phyloP scores from a whole-genome alignment of 2,888 invertebrate genomes.

The Chymomyza fuscimana region DNA sequence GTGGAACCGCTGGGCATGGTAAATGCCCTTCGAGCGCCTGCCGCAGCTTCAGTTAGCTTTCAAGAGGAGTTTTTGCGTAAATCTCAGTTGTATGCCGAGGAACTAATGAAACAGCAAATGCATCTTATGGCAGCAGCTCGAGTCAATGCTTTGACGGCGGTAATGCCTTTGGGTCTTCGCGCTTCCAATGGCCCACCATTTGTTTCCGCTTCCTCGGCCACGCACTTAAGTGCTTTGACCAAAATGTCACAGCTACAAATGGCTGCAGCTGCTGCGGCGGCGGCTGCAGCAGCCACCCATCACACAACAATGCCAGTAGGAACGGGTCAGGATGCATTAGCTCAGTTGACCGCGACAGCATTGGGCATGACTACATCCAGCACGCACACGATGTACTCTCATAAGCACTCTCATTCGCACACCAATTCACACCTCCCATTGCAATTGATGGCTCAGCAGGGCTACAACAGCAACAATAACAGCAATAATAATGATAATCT shows the following conservation, averaged over 20 bases:
- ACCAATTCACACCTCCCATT: conserved; percentile 71
- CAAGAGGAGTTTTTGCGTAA: conserved; percentile 79
- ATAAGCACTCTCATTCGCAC: conserved; percentile 64
- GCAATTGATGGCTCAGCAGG: conserved; percentile 40
- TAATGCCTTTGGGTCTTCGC: conserved; percentile 47
- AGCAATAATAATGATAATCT: conserved; percentile 75
- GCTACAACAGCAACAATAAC: conserved; percentile 50
- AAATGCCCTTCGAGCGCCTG: conserved; percentile 45
- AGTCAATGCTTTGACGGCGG: conserved; percentile 75
- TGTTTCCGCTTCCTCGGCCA: conserved; percentile 78
- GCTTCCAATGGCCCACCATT: not conserved
- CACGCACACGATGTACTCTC: conserved; percentile 41
- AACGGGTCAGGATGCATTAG: conserved; percentile 65
- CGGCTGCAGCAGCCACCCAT: conserved; percentile 59
- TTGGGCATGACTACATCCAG: conserved; percentile 57
- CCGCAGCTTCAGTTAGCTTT: conserved; percentile 47
- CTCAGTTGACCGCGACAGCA: conserved; percentile 77
- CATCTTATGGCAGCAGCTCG: conserved; percentile 79
- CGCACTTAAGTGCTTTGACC: conserved; percentile 85
- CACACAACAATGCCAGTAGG: conserved; percentile 14
- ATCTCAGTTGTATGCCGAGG: conserved; percentile 79
- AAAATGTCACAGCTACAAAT: conserved; percentile 81
- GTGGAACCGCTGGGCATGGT: conserved; percentile 61
- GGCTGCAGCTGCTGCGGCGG: conserved; percentile 74
- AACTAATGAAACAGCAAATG: conserved; percentile 80